These are phyloP conservation scores for Pogona vitticeps DNA, from an alignment of 2,113 vertebrate genomes.

Conservation along the genomic window DNA sequence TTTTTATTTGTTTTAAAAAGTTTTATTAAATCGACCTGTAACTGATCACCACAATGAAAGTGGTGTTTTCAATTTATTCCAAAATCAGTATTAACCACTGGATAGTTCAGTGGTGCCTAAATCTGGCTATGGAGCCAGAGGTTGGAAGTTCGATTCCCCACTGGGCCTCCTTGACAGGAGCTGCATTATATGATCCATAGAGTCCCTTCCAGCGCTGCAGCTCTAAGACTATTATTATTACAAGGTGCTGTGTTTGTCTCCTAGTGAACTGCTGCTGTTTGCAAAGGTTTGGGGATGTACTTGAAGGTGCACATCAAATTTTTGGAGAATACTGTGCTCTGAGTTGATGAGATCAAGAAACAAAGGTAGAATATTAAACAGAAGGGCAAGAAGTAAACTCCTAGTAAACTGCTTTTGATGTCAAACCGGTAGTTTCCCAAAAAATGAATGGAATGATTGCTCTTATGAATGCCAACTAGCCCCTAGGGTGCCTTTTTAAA, in stretches of 20 bases:
- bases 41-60: too few relatives aligned
- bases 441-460: neutral
- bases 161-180: too few relatives aligned
- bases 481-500: neutral
- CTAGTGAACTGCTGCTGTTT: neutral
- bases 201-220: too few relatives aligned
- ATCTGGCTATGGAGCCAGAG: too few relatives aligned
- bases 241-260: neutral
- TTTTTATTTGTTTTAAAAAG: too few relatives aligned
- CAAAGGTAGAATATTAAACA: too few relatives aligned
- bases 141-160: too few relatives aligned
- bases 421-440: neutral
- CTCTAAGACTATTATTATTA: neutral
- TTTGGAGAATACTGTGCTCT: neutral
- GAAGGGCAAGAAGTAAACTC: neutral
- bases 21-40: too few relatives aligned
- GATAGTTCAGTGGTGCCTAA: too few relatives aligned
- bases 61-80: too few relatives aligned
- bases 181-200: too few relatives aligned
- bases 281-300: neutral
- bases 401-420: neutral
- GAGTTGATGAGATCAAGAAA: neutral
- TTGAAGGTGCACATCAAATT: neutral
- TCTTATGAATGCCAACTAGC: neutral
- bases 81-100: too few relatives aligned